Evolutionary conservation across 2,888 invertebrate species (phyloP).

Genomic region (Cheilosia vulpina): DNA sequence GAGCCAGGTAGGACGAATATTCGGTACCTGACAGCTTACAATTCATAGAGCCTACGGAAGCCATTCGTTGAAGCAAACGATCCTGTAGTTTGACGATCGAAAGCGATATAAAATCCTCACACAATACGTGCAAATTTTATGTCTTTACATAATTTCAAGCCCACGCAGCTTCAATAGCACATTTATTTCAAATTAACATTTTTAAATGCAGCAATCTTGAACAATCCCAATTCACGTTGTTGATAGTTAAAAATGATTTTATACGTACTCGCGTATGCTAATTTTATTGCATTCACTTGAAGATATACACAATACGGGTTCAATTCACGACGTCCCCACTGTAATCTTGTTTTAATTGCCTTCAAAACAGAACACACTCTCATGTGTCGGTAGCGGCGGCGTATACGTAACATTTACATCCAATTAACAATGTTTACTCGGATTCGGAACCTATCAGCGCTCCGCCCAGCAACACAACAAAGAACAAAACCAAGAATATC

Average conservation of each 20-base stretch:
- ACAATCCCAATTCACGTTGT: neutral
- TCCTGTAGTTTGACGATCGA: too few relatives aligned
- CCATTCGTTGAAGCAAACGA: too few relatives aligned
- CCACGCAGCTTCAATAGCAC: neutral
- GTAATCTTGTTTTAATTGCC: slow-evolving; percentile 37
- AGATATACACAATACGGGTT: slow-evolving; percentile 2
- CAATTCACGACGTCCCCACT: slow-evolving; percentile 17
- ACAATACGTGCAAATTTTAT: neutral
- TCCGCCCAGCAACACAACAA: neutral
- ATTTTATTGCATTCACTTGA: neutral
- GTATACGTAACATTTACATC: slow-evolving; percentile 70
- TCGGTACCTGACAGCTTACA: too few relatives aligned
- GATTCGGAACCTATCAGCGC: neutral
- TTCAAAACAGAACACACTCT: slow-evolving; percentile 38
- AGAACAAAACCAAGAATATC: slow-evolving; percentile 17
- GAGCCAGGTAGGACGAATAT: too few relatives aligned
- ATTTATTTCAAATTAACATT: too few relatives aligned
- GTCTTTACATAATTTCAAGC: neutral
- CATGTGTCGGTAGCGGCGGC: slow-evolving; percentile 28
- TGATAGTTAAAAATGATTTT: neutral
- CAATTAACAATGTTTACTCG: slow-evolving; percentile 53
- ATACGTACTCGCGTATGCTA: neutral
- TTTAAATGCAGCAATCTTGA: too few relatives aligned
- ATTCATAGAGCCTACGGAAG: too few relatives aligned
- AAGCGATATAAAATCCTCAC: neutral